These are phyloP conservation scores for Anagyrus pseudococci DNA, from an alignment of 2,888 invertebrate genomes.

Conservation along the genomic window DNA sequence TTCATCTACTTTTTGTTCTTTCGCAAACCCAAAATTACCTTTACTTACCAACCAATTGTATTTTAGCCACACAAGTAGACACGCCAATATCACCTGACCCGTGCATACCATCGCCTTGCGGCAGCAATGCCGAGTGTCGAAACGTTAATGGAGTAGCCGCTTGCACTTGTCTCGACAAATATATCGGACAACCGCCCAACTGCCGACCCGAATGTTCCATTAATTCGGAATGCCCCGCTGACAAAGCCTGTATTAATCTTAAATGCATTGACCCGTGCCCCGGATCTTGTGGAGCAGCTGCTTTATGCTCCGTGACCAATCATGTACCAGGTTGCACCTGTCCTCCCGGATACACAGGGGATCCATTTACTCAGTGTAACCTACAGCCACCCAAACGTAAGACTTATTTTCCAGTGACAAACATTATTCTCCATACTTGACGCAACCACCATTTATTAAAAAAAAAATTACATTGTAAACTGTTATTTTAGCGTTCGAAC, in stretches of 20 bases:
- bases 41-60: too few relatives aligned
- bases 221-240: constrained; percentile 61
- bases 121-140: constrained; percentile 81
- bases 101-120: constrained; percentile 82
- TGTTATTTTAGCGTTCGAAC: constrained; percentile 35
- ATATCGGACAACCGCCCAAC: constrained; percentile 60
- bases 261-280: constrained; percentile 65
- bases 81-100: constrained; percentile 70
- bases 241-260: constrained; percentile 64
- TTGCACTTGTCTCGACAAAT: constrained; percentile 63
- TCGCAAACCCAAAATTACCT: too few relatives aligned
- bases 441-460: not conserved
- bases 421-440: not conserved
- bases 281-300: constrained; percentile 62
- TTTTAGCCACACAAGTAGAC: constrained; percentile 58
- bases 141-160: constrained; percentile 75
- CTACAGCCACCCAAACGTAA: constrained; percentile 65
- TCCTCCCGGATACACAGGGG: constrained; percentile 63
- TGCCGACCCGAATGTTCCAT: constrained; percentile 63
- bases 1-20: too few relatives aligned
- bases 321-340: constrained; percentile 65
- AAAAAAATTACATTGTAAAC: too few relatives aligned
- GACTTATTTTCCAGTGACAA: constrained; percentile 27
- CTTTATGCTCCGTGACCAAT: constrained; percentile 64
- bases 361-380: constrained; percentile 63